phyloP scores from a whole-genome alignment of 1,140 invertebrate genomes.

The Eufriesea mexicana region DNA sequence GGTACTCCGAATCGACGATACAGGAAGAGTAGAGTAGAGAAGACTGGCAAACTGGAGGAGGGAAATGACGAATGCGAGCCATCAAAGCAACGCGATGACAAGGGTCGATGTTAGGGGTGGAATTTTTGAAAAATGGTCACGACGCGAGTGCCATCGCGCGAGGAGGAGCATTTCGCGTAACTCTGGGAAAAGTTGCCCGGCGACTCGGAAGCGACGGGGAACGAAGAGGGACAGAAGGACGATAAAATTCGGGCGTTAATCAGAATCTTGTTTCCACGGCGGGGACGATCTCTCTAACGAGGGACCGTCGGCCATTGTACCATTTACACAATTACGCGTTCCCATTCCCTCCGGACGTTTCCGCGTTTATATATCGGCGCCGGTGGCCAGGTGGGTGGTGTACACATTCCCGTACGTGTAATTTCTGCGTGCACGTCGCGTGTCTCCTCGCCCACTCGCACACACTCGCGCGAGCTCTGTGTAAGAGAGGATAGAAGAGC shows the following conservation, averaged over 20 bases:
- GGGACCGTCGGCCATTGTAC: conserved; percentile 76
- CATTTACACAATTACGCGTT: conserved; percentile 79
- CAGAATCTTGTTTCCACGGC: conserved; percentile 78
- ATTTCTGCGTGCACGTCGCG: conserved; percentile 15
- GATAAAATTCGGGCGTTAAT: conserved; percentile 79
- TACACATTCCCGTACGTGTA: conserved; percentile 27
- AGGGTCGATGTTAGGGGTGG: too few relatives aligned
- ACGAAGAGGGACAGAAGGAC: conserved; percentile 17
- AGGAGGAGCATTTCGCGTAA: too few relatives aligned
- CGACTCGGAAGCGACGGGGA: neutral
- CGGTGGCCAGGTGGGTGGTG: conserved; percentile 22
- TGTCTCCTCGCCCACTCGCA: conserved; percentile 5
- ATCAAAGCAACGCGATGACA: too few relatives aligned
- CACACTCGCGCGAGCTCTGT: too few relatives aligned
- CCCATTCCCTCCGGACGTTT: conserved; percentile 68
- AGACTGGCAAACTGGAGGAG: too few relatives aligned
- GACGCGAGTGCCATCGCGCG: too few relatives aligned
- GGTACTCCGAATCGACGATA: too few relatives aligned
- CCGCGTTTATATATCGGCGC: conserved; percentile 65
- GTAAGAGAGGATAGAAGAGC: conserved; percentile 22
- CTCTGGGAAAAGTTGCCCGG: too few relatives aligned
- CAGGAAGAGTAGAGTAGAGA: too few relatives aligned
- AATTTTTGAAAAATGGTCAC: too few relatives aligned
- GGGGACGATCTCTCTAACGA: conserved; percentile 69
- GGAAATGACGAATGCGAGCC: too few relatives aligned